Conservation (phyloP, 1,140 invertebrate genomes). For the Magallana angulata region DNA sequence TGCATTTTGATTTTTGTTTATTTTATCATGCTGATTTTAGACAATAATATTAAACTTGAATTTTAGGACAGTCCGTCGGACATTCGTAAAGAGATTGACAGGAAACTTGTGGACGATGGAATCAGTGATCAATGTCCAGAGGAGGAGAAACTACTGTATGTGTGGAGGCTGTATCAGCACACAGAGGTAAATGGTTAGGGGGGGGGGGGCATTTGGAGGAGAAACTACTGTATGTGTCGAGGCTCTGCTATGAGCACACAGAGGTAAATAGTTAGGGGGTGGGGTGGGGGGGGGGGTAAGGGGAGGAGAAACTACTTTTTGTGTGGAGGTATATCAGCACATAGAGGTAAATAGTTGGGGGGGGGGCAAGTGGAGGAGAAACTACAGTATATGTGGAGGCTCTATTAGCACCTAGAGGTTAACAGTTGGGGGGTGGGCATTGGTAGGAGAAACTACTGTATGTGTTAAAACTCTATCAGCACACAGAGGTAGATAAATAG, state of each 20-base stretch:
- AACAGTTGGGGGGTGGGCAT: background rate
- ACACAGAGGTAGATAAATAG: background rate
- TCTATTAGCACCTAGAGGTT: background rate
- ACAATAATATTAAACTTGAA: too few species aligned
- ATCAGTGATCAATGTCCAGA: conserved; percentile 69
- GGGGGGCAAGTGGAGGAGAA: conserved; percentile 62
- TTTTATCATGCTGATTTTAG: too few species aligned
- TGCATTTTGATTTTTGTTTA: too few species aligned
- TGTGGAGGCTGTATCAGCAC: conserved; percentile 74
- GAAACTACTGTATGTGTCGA: conserved; percentile 74
- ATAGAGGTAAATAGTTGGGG: background rate
- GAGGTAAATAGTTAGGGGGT: background rate
- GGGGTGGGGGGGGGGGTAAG: background rate
- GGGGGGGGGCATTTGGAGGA: conserved; percentile 58
- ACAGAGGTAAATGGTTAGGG: conserved; percentile 65
- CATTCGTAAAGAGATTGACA: conserved; percentile 65
- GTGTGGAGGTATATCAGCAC: conserved; percentile 60
- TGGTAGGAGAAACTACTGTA: background rate
- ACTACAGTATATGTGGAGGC: conserved; percentile 70
- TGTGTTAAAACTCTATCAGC: background rate
- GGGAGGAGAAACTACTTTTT: conserved; percentile 72
- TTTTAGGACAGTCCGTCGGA: conserved; percentile 70
- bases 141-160: conserved; percentile 71
- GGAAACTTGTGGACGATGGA: conserved; percentile 70
- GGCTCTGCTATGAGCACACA: background rate